Base-by-base conservation (phyloP, 2,797 vertebrate species). In the Potorous gilbertii region DNA sequence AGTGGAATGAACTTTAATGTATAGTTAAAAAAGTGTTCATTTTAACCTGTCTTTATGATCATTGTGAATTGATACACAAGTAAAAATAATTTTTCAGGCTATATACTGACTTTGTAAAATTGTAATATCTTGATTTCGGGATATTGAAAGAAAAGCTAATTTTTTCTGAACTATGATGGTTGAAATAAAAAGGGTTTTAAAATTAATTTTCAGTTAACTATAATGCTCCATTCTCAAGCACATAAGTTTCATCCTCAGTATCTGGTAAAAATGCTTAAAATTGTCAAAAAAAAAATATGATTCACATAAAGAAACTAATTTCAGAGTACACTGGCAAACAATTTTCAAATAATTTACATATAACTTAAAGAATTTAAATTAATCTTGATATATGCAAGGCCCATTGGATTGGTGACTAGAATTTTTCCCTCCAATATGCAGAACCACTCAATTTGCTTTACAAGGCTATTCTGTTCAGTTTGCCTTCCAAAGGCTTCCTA, bases 401-500 rank as follows among this genome's bases (percentile, higher is more conserved):
- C 40, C 5, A 4, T 87, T 87, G 40, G 21, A 87, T 24, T 87
- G 74, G 74, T 28, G 5, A 50, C 21, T 87, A 87, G 74, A 50
- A 81, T 81, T 40, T 24, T 10, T 46, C 40, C 74, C 74, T 18
- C 74, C n/a, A 81, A 87, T 87, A 87, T 24, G 46, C 40, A 34
- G 54, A 90, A 81, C 95, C 59, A 91, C 90, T 92, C 31, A 94
- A 93, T 94, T 92, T 96, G 52, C 31, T 95, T 94, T 95, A 93
- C 93, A 54, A 94, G 90, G 24, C 93, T 95, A n/a, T 13, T 94
- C 94, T 95, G 56, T 13, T 94, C 94, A 96, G 93, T 97, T 29
- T 96, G 0, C 92, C 59, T 95, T 95, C 74, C 31, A 96, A 91
- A 96, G 89, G 40, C 94, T 97, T 96, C 95, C 40, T 74, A 92